Percentiles rank a stretch among this genome's conserved stretches.
phyloP scores from a whole-genome alignment of 2,797 vertebrate species.

The Pteropus rufus region DNA sequence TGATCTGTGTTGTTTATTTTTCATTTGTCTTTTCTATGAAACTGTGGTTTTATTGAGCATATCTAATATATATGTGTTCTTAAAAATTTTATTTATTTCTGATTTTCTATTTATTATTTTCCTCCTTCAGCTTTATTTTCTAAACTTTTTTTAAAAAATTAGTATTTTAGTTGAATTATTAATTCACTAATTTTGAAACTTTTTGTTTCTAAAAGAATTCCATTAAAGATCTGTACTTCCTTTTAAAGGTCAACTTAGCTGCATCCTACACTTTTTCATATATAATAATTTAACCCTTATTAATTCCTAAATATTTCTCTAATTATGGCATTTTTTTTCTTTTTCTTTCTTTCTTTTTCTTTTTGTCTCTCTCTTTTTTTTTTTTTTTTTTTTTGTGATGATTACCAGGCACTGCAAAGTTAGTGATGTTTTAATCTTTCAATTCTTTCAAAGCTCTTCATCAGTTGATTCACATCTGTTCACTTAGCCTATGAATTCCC shows the following conservation, averaged over 20 bases:
- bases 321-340: not conserved
- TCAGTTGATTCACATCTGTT: not conserved
- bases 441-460: conserved; percentile 38
- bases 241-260: not conserved
- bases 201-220: not conserved
- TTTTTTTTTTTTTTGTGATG: not conserved
- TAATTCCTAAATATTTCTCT: conserved; percentile 5
- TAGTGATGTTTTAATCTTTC: conserved; percentile 40
- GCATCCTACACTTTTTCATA: not conserved
- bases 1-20: not conserved
- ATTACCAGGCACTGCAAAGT: not conserved
- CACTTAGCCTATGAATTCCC: not conserved
- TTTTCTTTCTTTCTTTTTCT: not conserved
- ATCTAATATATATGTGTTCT: not conserved
- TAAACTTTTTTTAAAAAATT: not conserved
- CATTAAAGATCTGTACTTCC: not conserved
- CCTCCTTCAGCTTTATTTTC: not conserved
- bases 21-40: not conserved
- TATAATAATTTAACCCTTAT: conserved; percentile 5
- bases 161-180: not conserved
- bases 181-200: not conserved
- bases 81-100: not conserved
- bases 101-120: not conserved
- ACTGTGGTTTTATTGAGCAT: not conserved
- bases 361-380: too few species aligned